Percentiles rank a stretch among this genome's conserved stretches.
phyloP scores from a whole-genome alignment of 2,113 vertebrate species.

The Leptobrachium leishanense region DNA sequence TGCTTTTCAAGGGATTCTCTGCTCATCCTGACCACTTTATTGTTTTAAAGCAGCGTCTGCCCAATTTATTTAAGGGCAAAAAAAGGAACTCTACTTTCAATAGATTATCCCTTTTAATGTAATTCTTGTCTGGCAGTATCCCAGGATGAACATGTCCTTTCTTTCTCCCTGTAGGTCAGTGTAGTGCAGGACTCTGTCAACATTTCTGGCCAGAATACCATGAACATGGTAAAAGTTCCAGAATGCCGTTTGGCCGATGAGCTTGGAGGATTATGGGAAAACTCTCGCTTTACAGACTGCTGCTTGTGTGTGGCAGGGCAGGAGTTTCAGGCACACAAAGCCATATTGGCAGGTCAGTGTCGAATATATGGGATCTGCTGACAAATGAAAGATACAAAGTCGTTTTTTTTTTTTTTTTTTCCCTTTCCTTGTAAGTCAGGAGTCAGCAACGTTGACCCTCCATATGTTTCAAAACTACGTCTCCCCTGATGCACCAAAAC shows the following conservation, averaged over 20 bases:
- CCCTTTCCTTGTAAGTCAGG: no score
- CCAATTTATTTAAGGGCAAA: no score
- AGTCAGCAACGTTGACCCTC: no score
- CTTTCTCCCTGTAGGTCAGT: slow-evolving; percentile 78
- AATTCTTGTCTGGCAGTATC: no score
- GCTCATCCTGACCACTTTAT: no score
- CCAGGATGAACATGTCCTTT: neutral
- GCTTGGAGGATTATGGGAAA: slow-evolving; percentile 94
- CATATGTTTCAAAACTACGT: no score
- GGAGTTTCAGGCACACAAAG: slow-evolving; percentile 90
- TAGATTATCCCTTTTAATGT: no score
- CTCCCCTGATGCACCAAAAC: no score
- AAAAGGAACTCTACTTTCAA: no score
- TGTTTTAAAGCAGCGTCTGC: no score
- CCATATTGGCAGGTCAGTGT: slow-evolving; percentile 84
- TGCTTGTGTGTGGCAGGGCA: slow-evolving; percentile 91
- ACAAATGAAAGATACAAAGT: neutral
- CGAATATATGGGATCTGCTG: neutral
- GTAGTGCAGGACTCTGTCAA: slow-evolving; percentile 98
- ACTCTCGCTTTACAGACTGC: slow-evolving; percentile 94
- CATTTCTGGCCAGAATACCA: slow-evolving; percentile 96
- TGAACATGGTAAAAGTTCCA: slow-evolving; percentile 93
- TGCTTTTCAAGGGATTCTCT: no score
- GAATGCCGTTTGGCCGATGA: slow-evolving; percentile 95
- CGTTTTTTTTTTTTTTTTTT: no score